Percentiles rank a stretch among this genome's conserved stretches.
Conservation (phyloP, 2,113 vertebrate genomes). For the Rousettus leschenaultii region DNA sequence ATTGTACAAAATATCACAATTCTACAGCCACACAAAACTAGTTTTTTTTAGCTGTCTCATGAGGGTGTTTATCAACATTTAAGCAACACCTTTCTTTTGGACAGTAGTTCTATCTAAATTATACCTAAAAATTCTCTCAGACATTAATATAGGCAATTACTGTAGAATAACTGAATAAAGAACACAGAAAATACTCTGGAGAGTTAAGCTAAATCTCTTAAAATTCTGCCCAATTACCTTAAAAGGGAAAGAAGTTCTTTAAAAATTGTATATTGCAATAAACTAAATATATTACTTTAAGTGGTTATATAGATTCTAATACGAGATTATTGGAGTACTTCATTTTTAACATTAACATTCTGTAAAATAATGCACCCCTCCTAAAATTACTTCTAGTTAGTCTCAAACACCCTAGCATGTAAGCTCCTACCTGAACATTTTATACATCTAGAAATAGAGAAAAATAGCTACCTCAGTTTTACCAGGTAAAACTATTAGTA, state of each 20-base stretch:
- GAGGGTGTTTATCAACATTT: neutral
- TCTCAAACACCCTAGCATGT: neutral
- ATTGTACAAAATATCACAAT: neutral
- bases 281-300: neutral
- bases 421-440: neutral
- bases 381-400: neutral
- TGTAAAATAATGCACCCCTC: neutral
- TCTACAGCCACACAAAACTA: neutral
- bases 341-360: neutral
- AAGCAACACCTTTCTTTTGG: neutral
- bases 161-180: neutral
- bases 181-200: neutral
- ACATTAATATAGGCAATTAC: neutral
- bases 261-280: neutral
- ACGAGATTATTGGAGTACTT: neutral
- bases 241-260: neutral
- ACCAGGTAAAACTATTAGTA: neutral
- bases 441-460: neutral
- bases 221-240: neutral
- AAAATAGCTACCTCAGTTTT: neutral
- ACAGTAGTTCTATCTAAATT: slow-evolving; percentile 1
- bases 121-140: neutral
- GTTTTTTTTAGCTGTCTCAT: neutral
- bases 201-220: neutral
- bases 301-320: neutral